phyloP scores from a whole-genome alignment of 2,113 vertebrate genomes.

The Zeus faber region DNA sequence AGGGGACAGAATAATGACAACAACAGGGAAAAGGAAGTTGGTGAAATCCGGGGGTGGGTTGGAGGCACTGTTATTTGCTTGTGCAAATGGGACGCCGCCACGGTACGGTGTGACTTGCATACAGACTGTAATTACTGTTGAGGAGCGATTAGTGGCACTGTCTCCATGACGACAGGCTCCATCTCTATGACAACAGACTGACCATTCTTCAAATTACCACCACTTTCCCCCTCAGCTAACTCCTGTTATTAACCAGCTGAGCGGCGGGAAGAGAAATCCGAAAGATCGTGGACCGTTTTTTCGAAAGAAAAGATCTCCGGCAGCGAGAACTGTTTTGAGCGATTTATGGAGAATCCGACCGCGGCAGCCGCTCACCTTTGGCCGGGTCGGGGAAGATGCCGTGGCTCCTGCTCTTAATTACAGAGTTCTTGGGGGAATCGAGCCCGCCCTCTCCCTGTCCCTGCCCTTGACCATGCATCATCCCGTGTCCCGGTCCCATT shows the following conservation, averaged over 20 bases:
- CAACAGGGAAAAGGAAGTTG: background rate
- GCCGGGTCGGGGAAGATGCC: slow-evolving; percentile 96
- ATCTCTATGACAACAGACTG: slow-evolving; percentile 30
- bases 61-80: background rate
- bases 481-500: slow-evolving; percentile 36
- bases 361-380: slow-evolving; percentile 80
- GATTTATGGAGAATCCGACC: background rate
- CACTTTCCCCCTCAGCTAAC: background rate
- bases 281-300: background rate
- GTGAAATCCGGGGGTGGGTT: background rate
- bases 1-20: background rate
- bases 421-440: slow-evolving; percentile 90
- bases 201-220: slow-evolving; percentile 7
- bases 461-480: slow-evolving; percentile 14
- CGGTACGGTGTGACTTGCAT: slow-evolving; percentile 15
- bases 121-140: slow-evolving; percentile 27
- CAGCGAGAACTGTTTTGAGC: background rate
- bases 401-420: slow-evolving; percentile 98
- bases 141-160: slow-evolving; percentile 11
- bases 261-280: slow-evolving; percentile 6
- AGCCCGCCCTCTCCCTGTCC: slow-evolving; percentile 76
- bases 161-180: slow-evolving; percentile 26
- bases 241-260: background rate
- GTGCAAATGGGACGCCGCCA: background rate
- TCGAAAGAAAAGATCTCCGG: background rate